A percentile compares a stretch with the other conserved stretches of the same genome.
These are phyloP conservation scores for Lamprologus tigripictilis DNA, from an alignment of 2,113 vertebrate species.

Conservation along the genomic window DNA sequence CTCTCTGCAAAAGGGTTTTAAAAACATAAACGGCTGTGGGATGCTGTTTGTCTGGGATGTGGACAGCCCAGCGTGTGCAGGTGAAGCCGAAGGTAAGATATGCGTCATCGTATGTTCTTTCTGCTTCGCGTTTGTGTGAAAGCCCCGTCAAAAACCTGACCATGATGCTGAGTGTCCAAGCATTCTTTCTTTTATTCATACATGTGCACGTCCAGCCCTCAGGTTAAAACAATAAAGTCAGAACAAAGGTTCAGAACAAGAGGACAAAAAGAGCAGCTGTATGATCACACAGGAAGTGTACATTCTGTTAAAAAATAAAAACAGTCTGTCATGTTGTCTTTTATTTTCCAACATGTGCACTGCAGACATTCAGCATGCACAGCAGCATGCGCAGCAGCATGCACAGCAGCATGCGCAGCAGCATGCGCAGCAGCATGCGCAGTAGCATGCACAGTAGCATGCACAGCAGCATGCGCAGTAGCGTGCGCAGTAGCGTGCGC, in stretches of 20 bases:
- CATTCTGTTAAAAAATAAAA: not conserved
- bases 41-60: not conserved
- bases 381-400: rapidly evolving
- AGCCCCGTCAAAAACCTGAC: not conserved
- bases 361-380: not conserved
- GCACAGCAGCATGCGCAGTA: too few relatives aligned
- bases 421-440: rapidly evolving
- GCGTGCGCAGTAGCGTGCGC: too few relatives aligned
- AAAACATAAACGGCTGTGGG: not conserved
- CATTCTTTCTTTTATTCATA: not conserved
- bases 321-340: not conserved
- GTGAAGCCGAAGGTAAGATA: not conserved
- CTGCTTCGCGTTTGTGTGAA: not conserved
- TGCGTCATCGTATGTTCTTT: not conserved
- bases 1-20: not conserved
- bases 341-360: not conserved
- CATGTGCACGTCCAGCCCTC: not conserved
- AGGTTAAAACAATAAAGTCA: not conserved
- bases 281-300: not conserved
- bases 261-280: not conserved
- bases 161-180: not conserved
- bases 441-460: rapidly evolving
- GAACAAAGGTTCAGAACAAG: rapidly evolving
- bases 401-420: rapidly evolving
- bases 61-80: not conserved